Evolutionary conservation across 2,113 vertebrate genomes (phyloP).

Genomic region (Toxotes chatareus): DNA sequence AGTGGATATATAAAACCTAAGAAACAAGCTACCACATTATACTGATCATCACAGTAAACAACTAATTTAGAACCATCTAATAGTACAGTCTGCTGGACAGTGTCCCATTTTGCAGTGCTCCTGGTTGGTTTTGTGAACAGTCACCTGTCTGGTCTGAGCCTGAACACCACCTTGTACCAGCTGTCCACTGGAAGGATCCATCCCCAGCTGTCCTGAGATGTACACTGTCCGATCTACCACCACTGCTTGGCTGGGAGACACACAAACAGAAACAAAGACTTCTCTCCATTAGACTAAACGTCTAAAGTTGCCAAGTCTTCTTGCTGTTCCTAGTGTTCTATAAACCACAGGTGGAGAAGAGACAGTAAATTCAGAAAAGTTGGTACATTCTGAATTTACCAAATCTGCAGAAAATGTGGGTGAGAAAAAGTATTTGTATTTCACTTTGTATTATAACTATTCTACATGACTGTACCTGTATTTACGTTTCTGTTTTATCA

Average conservation of each 20-base stretch:
- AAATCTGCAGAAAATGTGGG: too few relatives aligned
- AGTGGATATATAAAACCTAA: background rate
- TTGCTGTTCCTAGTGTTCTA: too few relatives aligned
- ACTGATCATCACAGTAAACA: background rate
- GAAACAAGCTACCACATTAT: background rate
- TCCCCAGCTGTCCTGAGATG: constrained; percentile 93
- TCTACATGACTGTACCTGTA: background rate
- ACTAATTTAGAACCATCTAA: background rate
- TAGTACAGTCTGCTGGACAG: background rate
- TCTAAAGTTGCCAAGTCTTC: fast-evolving
- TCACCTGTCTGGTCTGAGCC: constrained; percentile 91
- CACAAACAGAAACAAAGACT: background rate
- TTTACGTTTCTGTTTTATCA: background rate
- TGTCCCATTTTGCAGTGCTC: background rate
- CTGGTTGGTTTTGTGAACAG: background rate
- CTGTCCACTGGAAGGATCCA: constrained; percentile 88
- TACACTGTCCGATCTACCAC: constrained; percentile 93
- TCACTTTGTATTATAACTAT: too few relatives aligned
- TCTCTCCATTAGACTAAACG: background rate
- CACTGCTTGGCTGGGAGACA: constrained; percentile 92
- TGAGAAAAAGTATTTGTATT: too few relatives aligned
- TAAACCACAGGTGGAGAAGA: background rate
- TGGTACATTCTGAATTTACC: too few relatives aligned
- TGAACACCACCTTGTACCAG: constrained; percentile 90
- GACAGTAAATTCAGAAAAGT: too few relatives aligned